These are phyloP conservation scores for Dysidea cf. avara DNA, from an alignment of 37 sponge, comb jelly and placozoan genomes.

Conservation along the genomic window DNA sequence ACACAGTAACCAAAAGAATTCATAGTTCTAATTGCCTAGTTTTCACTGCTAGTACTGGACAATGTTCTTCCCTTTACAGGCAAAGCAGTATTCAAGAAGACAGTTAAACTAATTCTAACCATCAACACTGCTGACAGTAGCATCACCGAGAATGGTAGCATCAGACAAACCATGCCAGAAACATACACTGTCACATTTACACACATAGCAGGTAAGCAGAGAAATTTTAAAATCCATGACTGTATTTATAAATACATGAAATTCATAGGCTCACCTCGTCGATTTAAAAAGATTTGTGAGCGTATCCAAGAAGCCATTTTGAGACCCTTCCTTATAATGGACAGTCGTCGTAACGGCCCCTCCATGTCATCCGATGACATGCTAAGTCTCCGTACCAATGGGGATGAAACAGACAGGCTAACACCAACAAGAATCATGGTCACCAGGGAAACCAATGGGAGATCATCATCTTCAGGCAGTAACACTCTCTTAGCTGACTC, in stretches of 20 bases:
- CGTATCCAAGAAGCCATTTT: constrained; percentile 50
- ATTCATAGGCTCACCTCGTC: constrained; percentile 29
- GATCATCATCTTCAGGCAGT: background rate
- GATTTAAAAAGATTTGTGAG: constrained; percentile 58
- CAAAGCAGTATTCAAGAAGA: constrained; percentile 60
- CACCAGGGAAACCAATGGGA: background rate
- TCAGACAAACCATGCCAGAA: background rate
- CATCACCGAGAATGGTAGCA: background rate
- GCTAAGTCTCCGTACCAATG: constrained; percentile 18
- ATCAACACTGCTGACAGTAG: constrained; percentile 52
- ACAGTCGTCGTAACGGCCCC: constrained; percentile 9
- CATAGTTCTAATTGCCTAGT: no score
- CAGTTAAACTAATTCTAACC: constrained; percentile 51
- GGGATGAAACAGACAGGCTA: background rate
- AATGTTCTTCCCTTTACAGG: constrained; percentile 8
- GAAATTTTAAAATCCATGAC: background rate
- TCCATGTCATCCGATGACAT: constrained; percentile 48
- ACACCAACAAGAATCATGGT: background rate
- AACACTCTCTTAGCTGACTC: no score
- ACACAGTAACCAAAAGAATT: no score
- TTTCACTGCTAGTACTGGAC: no score
- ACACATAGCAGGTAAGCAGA: constrained; percentile 45
- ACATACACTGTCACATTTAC: constrained; percentile 58
- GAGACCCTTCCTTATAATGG: constrained; percentile 16
- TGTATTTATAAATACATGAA: background rate